Conservation (phyloP, 2,888 invertebrate genomes). For the Julus scanicus region DNA sequence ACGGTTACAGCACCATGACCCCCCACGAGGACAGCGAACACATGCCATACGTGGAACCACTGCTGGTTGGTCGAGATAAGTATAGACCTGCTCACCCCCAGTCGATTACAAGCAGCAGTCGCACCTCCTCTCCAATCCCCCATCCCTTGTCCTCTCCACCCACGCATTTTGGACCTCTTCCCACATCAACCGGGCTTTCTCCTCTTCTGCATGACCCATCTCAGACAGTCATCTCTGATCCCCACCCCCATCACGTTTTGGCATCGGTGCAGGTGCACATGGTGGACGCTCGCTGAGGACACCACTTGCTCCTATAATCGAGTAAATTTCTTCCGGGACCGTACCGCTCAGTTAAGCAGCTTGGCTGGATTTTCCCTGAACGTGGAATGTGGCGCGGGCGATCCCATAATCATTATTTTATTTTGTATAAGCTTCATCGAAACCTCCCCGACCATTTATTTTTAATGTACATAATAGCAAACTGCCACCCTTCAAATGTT, state of each 20-base stretch:
- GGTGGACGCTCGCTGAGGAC: slow-evolving; percentile 73
- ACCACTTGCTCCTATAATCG: not conserved
- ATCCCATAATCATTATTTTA: slow-evolving; percentile 7
- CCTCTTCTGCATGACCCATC: slow-evolving; percentile 57
- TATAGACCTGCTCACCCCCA: slow-evolving; percentile 57
- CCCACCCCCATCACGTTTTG: slow-evolving; percentile 74
- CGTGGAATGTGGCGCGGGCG: not conserved
- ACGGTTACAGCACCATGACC: slow-evolving; percentile 95
- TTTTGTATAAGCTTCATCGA: slow-evolving; percentile 4
- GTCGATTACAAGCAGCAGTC: slow-evolving; percentile 59
- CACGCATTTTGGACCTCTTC: slow-evolving; percentile 46
- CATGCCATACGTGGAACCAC: slow-evolving; percentile 60
- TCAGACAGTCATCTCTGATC: slow-evolving; percentile 62
- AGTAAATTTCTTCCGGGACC: slow-evolving; percentile 2
- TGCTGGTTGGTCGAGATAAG: slow-evolving; percentile 59
- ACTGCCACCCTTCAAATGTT: not conserved
- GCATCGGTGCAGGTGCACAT: slow-evolving; percentile 93
- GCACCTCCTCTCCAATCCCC: slow-evolving; percentile 59
- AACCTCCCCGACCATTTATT: not conserved
- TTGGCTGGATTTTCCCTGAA: not conserved
- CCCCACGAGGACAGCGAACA: slow-evolving; percentile 82
- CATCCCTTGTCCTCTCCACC: slow-evolving; percentile 54
- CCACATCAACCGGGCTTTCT: slow-evolving; percentile 14
- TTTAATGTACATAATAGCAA: slow-evolving; percentile 13
- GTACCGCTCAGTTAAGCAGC: not conserved